Evolutionary conservation across 2,797 vertebrate species (phyloP).

Genomic region (Bovichtus diacanthus): DNA sequence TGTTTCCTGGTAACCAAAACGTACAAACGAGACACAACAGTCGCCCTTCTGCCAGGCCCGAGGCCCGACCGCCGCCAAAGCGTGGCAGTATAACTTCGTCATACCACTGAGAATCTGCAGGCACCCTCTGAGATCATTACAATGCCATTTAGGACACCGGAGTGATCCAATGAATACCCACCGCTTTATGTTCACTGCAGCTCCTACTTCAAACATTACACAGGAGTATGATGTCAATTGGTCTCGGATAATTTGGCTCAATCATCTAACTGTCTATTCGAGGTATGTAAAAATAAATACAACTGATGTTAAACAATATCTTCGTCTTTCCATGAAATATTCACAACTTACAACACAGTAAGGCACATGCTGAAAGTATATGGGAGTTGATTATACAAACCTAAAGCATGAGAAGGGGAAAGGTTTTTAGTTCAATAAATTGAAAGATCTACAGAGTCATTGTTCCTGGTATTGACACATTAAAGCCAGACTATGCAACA

Average conservation of each 20-base stretch:
- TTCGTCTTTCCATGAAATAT: slow-evolving; percentile 29
- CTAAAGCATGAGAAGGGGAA: slow-evolving; percentile 8
- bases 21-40: slow-evolving; percentile 22
- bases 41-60: slow-evolving; percentile 46
- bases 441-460: not conserved
- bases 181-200: slow-evolving; percentile 55
- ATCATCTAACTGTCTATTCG: slow-evolving; percentile 49
- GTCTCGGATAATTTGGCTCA: slow-evolving; percentile 67
- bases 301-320: slow-evolving; percentile 42
- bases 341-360: slow-evolving; percentile 22
- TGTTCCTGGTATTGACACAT: not conserved
- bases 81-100: slow-evolving; percentile 74
- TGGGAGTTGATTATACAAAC: slow-evolving; percentile 10
- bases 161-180: slow-evolving; percentile 76
- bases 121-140: slow-evolving; percentile 79
- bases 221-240: slow-evolving; percentile 71
- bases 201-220: slow-evolving; percentile 71
- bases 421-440: not conserved
- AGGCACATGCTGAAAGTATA: slow-evolving; percentile 13
- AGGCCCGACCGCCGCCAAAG: slow-evolving; percentile 45
- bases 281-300: slow-evolving; percentile 68
- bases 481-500: not conserved
- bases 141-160: slow-evolving; percentile 71
- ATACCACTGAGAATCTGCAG: slow-evolving; percentile 75
- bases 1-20: slow-evolving; percentile 29